Percentiles rank a stretch among this genome's conserved stretches.
phyloP scores from a whole-genome alignment of 2,888 invertebrate species.

The Salpingus planirostris region DNA sequence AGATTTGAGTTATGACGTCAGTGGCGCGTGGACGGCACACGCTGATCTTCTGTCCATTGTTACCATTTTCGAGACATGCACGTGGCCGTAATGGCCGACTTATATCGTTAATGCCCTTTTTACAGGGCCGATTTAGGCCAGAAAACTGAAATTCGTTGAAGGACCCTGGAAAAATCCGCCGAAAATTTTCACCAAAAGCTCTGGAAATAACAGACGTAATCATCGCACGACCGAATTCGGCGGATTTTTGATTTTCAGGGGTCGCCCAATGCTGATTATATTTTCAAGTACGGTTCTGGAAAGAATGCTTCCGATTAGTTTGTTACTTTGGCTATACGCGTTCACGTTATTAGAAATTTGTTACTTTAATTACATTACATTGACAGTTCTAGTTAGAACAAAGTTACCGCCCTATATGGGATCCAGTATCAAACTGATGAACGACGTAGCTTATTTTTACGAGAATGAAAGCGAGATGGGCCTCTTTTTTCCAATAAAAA shows the following conservation, averaged over 20 bases:
- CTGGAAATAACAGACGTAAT: too few relatives aligned
- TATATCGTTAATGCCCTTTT: constrained; percentile 22
- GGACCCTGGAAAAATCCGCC: background rate
- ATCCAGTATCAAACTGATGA: too few relatives aligned
- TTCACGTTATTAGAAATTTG: constrained; percentile 23
- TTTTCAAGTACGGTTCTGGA: constrained; percentile 13
- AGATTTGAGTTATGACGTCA: constrained; percentile 35
- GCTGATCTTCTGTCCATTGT: constrained; percentile 32
- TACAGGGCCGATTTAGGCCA: constrained; percentile 12
- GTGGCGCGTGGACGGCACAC: constrained; percentile 29
- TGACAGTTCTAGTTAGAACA: too few relatives aligned
- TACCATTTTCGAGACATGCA: constrained; percentile 32
- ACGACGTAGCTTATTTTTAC: too few relatives aligned
- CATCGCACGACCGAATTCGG: too few relatives aligned
- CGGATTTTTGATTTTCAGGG: background rate
- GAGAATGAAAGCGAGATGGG: too few relatives aligned
- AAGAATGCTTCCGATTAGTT: constrained; percentile 13
- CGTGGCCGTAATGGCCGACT: constrained; percentile 32
- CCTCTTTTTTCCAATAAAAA: too few relatives aligned
- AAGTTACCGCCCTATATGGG: too few relatives aligned
- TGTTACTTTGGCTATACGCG: constrained; percentile 16
- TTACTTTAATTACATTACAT: constrained; percentile 24
- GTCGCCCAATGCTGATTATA: background rate
- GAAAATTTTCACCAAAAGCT: background rate
- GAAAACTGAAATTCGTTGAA: background rate